Conservation (phyloP, 2,888 invertebrate species). For the Melinaea menophilus region DNA sequence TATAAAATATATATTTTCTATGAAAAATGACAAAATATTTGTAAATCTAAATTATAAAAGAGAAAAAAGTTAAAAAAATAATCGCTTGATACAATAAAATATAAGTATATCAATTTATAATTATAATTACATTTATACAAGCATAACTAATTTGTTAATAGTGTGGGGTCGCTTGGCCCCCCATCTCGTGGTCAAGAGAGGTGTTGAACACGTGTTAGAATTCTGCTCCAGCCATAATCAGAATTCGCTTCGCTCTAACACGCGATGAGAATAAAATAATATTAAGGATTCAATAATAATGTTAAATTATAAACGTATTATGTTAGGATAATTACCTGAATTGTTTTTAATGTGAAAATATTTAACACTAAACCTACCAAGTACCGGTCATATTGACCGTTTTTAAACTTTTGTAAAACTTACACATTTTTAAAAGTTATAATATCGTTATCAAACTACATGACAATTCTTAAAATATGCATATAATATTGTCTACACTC, state of each 20-base stretch:
- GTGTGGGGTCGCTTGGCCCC: constrained; percentile 55
- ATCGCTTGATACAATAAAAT: not conserved
- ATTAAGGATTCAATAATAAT: constrained; percentile 29
- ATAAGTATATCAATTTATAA: constrained; percentile 4
- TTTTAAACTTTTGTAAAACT: too few species aligned
- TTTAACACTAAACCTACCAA: too few species aligned
- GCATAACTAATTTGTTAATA: constrained; percentile 63
- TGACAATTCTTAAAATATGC: too few species aligned
- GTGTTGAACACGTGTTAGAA: constrained; percentile 72
- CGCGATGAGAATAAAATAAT: constrained; percentile 55
- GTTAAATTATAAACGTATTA: constrained; percentile 16
- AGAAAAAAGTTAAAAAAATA: not conserved
- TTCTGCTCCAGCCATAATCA: constrained; percentile 57
- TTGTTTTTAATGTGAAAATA: not conserved
- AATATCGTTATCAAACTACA: too few species aligned
- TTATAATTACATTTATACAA: constrained; percentile 39
- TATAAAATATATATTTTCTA: too few species aligned
- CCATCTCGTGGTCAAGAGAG: constrained; percentile 48
- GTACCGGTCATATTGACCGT: too few species aligned
- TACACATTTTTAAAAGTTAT: too few species aligned
- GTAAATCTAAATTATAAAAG: not conserved
- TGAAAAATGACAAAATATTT: too few species aligned
- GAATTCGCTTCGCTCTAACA: constrained; percentile 63
- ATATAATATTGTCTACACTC: too few species aligned
- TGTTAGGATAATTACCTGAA: constrained; percentile 20